Base-by-base conservation (phyloP, 2,888 invertebrate genomes). In the Agrilus mali region DNA sequence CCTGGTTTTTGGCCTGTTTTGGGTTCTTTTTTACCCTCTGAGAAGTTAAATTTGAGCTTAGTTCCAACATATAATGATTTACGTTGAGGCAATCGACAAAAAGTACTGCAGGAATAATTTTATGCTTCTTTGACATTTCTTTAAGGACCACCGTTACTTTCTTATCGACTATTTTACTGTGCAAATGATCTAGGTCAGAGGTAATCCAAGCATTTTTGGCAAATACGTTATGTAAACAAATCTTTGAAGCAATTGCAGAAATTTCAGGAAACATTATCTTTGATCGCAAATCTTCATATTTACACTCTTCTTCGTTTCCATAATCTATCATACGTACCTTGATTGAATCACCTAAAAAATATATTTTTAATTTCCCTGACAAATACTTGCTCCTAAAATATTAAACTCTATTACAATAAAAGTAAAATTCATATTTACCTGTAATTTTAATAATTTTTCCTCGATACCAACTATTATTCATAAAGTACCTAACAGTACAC, bases 241-340 rank as follows among this genome's bases (percentile, higher is more conserved):
- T 79, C 55, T 70, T 77, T 37, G 73, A 72, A 0, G 80, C 76
- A 59, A 85, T 77, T 12, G 75, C 71, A 0, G 85, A 85, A 43
- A 86, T 69, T 40, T 82, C 68, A 0, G 75, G 68, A 37, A 81
- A 72, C 5, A 78, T 72, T 2, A 81, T 70, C 51, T 73, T 72
- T 49, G 77, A 78, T 15, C 79, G 69, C 40, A 89, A 55, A 41
- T 78, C 71, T 1, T 66, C 60, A 12, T 72, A 66, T 0, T 67
- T 52, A 44, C 82, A 77, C 0, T 63, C 60, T 61, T 90, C 89
- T 34, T 75, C 69, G 58, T 87, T 89, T 0, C 92, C 92, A 57
- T 84, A 92, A 66, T 92, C 92, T 1, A 90, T 73, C 64, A 86
- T 88, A 41, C 74, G 68, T 0, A 88, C 77, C 42, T 69, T 48